A percentile compares a stretch with the other conserved stretches of the same genome.
Evolutionary conservation across 1,140 invertebrate species (phyloP).

Genomic region (Nephotettix cincticeps): DNA sequence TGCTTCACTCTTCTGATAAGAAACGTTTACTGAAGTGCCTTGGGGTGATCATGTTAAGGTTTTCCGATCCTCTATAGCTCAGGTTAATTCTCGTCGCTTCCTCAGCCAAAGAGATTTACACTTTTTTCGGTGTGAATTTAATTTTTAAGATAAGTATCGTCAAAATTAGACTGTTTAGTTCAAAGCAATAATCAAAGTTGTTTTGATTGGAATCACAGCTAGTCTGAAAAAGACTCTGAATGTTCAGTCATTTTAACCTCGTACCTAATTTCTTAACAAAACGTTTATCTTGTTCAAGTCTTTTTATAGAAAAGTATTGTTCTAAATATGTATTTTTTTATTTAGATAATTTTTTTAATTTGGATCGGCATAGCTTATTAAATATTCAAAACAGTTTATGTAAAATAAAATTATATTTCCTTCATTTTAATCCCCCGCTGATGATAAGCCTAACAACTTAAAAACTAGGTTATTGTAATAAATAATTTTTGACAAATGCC

Average conservation of each 20-base stretch:
- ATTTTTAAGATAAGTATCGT: slow-evolving; percentile 7
- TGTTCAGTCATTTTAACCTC: background rate
- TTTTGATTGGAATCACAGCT: background rate
- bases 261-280: background rate
- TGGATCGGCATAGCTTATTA: too few species aligned
- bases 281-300: background rate
- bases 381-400: too few species aligned
- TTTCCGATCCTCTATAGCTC: slow-evolving; percentile 13
- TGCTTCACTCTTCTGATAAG: slow-evolving; percentile 17
- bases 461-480: too few species aligned
- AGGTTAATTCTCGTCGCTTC: slow-evolving; percentile 13
- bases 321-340: too few species aligned
- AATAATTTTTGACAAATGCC: slow-evolving; percentile 1
- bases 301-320: background rate
- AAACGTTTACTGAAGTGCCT: slow-evolving; percentile 18
- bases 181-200: slow-evolving; percentile 4
- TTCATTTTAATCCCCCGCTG: too few species aligned
- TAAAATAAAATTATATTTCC: too few species aligned
- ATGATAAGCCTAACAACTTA: too few species aligned
- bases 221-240: background rate
- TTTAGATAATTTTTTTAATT: too few species aligned
- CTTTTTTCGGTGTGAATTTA: background rate
- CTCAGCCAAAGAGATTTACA: slow-evolving; percentile 14
- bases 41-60: slow-evolving; percentile 8
- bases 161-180: slow-evolving; percentile 13